These are phyloP conservation scores for Smutsia gigantea DNA, from an alignment of 2,797 vertebrate species.

Conservation along the genomic window DNA sequence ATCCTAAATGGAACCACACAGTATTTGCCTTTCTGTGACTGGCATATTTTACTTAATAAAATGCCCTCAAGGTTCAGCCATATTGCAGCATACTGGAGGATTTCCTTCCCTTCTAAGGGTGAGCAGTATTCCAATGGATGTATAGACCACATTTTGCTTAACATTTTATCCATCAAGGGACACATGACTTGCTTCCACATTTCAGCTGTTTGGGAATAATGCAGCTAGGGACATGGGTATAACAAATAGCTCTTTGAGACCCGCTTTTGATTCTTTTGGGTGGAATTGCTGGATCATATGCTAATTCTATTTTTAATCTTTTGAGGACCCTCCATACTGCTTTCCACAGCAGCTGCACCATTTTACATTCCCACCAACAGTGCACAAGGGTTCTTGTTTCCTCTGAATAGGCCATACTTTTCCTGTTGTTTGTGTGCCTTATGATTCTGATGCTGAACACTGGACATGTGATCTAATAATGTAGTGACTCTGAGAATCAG, in stretches of 20 bases:
- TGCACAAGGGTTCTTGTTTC: not conserved
- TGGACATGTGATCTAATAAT: not conserved
- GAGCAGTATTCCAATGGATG: not conserved
- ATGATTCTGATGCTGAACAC: not conserved
- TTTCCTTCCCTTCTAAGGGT: not conserved
- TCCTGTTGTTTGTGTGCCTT: not conserved
- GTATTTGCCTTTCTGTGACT: not conserved
- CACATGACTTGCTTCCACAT: not conserved
- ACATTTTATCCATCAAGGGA: not conserved
- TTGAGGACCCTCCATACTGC: too few species aligned
- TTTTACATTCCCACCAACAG: not conserved
- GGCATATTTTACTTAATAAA: not conserved
- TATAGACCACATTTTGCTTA: not conserved
- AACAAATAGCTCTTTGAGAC: not conserved
- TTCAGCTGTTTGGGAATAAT: not conserved
- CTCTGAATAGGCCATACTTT: not conserved
- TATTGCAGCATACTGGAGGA: not conserved
- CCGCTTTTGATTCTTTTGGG: not conserved
- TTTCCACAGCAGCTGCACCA: not conserved
- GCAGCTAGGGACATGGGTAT: not conserved
- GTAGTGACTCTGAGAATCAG: not conserved
- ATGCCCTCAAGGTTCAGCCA: not conserved
- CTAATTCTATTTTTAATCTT: not conserved
- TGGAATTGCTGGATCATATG: not conserved
- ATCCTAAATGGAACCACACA: too few species aligned